Evolutionary conservation across 2,888 invertebrate genomes (phyloP).

Genomic region (Leptinotarsa peninsularis): DNA sequence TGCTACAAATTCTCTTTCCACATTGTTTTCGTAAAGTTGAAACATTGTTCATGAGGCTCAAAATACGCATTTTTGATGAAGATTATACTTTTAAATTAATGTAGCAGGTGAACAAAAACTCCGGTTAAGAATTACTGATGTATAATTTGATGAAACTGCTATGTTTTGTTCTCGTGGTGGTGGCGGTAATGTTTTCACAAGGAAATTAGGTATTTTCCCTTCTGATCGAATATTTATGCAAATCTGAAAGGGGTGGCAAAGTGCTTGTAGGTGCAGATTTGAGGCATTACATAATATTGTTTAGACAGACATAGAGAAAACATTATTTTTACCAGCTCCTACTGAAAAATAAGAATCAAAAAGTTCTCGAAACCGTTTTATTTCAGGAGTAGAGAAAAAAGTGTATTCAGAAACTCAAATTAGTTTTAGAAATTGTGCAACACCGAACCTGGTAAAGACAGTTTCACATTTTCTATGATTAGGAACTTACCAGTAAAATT

Average conservation of each 20-base stretch:
- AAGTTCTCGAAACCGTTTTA: too few relatives aligned
- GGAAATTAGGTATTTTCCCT: slow-evolving; percentile 17
- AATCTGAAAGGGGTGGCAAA: slow-evolving; percentile 13
- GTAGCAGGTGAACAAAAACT: slow-evolving; percentile 6
- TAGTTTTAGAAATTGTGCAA: too few relatives aligned
- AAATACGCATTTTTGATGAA: background rate
- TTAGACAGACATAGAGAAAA: background rate
- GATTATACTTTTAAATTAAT: slow-evolving; percentile 15
- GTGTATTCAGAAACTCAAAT: too few relatives aligned
- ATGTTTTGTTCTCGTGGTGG: slow-evolving; percentile 3
- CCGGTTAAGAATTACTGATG: background rate
- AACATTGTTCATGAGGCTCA: background rate
- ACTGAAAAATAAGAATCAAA: too few relatives aligned
- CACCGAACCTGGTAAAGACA: too few relatives aligned
- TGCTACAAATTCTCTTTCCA: too few relatives aligned
- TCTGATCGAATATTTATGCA: slow-evolving; percentile 19
- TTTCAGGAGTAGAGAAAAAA: too few relatives aligned
- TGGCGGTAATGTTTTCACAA: slow-evolving; percentile 11
- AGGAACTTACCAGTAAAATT: too few relatives aligned
- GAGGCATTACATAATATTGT: background rate
- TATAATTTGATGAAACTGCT: slow-evolving; percentile 4
- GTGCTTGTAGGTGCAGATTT: background rate
- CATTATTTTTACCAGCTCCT: too few relatives aligned
- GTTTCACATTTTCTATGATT: too few relatives aligned
- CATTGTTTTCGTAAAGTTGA: background rate